Evolutionary conservation across 2,797 vertebrate genomes (phyloP).

Genomic region (Acrossocheilus wenchowensis): DNA sequence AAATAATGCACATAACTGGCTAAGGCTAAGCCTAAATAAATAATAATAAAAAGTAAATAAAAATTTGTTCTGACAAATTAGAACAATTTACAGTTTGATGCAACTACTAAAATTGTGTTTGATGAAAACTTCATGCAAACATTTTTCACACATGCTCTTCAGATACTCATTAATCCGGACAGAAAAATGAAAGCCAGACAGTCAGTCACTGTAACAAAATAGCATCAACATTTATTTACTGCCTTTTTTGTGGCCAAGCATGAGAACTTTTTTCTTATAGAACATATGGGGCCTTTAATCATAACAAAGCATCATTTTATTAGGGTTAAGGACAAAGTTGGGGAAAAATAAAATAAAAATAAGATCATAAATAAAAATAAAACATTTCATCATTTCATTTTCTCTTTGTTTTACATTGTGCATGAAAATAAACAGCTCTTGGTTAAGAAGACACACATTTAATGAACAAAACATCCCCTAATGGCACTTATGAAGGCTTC

Average conservation of each 20-base stretch:
- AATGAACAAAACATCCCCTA: constrained; percentile 57
- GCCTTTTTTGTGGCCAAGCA: constrained; percentile 53
- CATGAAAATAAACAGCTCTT: constrained; percentile 29
- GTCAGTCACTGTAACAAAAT: constrained; percentile 49
- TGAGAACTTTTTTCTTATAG: constrained; percentile 30
- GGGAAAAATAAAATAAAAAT: constrained; percentile 14
- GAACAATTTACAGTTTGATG: constrained; percentile 27
- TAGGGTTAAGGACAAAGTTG: constrained; percentile 13
- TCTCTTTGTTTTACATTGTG: constrained; percentile 39
- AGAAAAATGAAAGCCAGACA: constrained; percentile 51
- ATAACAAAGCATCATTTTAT: constrained; percentile 56
- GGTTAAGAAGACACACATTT: constrained; percentile 26
- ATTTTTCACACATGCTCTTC: constrained; percentile 35
- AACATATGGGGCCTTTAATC: constrained; percentile 54
- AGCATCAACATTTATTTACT: constrained; percentile 3
- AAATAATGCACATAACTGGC: neutral
- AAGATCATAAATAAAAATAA: neutral
- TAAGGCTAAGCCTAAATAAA: neutral
- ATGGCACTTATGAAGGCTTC: constrained; percentile 57
- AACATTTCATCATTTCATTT: neutral
- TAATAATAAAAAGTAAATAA: neutral
- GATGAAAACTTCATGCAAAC: constrained; percentile 41
- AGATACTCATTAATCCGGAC: constrained; percentile 54
- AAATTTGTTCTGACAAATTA: constrained; percentile 29
- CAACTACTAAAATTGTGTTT: constrained; percentile 43